Conservation (phyloP, 2,113 vertebrate genomes). For the Danio rerio region DNA sequence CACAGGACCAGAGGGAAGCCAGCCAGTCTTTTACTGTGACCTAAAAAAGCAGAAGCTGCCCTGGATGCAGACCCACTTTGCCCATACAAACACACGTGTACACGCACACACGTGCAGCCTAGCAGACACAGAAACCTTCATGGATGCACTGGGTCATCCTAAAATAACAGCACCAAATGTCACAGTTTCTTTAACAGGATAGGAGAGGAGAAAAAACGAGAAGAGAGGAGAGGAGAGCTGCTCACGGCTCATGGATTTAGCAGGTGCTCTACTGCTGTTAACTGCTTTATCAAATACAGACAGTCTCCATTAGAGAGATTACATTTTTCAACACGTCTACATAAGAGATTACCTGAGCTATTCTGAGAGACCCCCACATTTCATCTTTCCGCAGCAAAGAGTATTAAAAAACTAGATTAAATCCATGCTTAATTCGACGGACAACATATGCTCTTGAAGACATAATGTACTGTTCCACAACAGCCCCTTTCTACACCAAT, state of each 20-base stretch:
- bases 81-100: slow-evolving; percentile 21
- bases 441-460: not conserved
- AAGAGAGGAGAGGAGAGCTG: not conserved
- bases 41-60: slow-evolving; percentile 48
- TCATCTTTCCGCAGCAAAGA: slow-evolving; percentile 18
- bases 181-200: slow-evolving; percentile 24
- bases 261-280: slow-evolving; percentile 7
- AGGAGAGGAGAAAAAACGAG: not conserved
- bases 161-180: slow-evolving; percentile 68
- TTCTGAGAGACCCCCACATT: slow-evolving; percentile 20
- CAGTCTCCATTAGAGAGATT: slow-evolving; percentile 26
- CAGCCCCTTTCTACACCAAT: not conserved
- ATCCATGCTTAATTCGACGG: not conserved
- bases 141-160: slow-evolving; percentile 52
- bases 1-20: slow-evolving; percentile 44
- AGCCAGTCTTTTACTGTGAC: slow-evolving; percentile 59
- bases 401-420: slow-evolving; percentile 1
- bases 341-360: slow-evolving; percentile 44
- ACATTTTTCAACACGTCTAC: slow-evolving; percentile 27
- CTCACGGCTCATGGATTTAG: not conserved
- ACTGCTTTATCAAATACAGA: slow-evolving; percentile 24
- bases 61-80: slow-evolving; percentile 35
- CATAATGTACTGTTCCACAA: not conserved
- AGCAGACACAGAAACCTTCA: slow-evolving; percentile 39
- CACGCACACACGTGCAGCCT: slow-evolving; percentile 21